Evolutionary conservation across 2,888 invertebrate species (phyloP).

Genomic region (Macaria notata): DNA sequence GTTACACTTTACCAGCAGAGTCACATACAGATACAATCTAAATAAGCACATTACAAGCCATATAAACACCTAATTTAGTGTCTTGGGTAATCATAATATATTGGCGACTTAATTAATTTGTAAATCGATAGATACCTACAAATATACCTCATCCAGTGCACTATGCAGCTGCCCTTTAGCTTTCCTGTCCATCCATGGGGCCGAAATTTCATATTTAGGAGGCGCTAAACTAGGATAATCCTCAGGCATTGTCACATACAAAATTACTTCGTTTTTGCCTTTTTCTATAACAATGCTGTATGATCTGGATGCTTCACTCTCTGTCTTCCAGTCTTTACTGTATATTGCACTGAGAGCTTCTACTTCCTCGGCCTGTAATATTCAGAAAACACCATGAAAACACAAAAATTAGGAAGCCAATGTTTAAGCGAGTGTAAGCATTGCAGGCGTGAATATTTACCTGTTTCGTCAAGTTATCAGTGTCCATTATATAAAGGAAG

Average conservation of each 20-base stretch:
- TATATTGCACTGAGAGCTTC: conserved; percentile 89
- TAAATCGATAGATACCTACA: conserved; percentile 75
- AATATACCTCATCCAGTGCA: conserved; percentile 84
- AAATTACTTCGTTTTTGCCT: conserved; percentile 72
- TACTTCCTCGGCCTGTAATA: conserved; percentile 84
- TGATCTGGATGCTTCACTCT: conserved; percentile 78
- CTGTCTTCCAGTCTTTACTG: conserved; percentile 84
- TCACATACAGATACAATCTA: no score
- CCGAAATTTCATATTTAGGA: conserved; percentile 87
- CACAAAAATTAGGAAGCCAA: background rate
- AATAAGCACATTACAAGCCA: no score
- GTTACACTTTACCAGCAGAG: no score
- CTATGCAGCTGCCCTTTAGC: conserved; percentile 80
- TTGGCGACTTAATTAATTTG: no score
- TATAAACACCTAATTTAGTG: no score
- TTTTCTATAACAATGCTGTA: conserved; percentile 84
- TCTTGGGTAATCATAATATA: no score
- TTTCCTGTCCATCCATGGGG: conserved; percentile 85
- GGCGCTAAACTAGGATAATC: conserved; percentile 85
- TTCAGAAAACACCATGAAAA: conserved; percentile 13
- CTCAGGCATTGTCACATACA: conserved; percentile 84
- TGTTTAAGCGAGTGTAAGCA: no score
- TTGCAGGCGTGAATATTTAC: conserved; percentile 11
- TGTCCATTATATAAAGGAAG: conserved; percentile 39
- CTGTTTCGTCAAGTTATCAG: conserved; percentile 54